phyloP scores from a whole-genome alignment of 2,113 vertebrate genomes.

The Numida meleagris region DNA sequence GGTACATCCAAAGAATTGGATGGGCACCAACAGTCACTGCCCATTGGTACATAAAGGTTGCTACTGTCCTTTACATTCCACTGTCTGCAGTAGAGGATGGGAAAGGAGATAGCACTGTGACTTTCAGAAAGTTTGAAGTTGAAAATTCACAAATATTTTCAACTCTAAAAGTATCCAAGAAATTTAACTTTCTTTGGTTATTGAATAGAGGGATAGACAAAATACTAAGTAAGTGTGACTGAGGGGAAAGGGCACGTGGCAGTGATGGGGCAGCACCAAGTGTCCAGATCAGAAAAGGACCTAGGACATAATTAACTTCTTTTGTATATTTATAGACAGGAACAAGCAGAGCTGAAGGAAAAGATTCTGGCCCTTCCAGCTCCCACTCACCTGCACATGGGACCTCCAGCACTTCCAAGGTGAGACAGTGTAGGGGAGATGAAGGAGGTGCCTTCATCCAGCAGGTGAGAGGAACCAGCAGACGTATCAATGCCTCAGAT shows the following conservation, averaged over 20 bases:
- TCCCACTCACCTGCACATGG: background rate
- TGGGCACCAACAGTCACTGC: background rate
- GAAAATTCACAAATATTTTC: background rate
- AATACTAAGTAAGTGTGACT: background rate
- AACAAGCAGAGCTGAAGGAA: background rate
- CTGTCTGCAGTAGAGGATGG: background rate
- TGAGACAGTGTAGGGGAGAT: background rate
- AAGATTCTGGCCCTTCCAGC: background rate
- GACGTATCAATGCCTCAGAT: accelerated
- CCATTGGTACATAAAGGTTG: background rate
- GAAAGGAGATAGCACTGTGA: background rate
- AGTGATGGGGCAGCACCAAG: background rate
- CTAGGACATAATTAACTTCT: background rate
- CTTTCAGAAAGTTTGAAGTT: background rate
- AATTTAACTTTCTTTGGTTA: background rate
- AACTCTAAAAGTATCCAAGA: background rate
- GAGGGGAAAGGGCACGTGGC: background rate
- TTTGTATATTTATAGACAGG: background rate
- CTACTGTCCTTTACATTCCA: background rate
- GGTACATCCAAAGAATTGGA: background rate
- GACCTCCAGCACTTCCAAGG: background rate
- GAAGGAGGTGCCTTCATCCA: background rate
- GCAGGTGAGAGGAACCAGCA: background rate
- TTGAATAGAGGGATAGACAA: accelerated
- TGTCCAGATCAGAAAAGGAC: background rate